phyloP scores from a whole-genome alignment of 2,113 vertebrate species.

The Plotosus lineatus region DNA sequence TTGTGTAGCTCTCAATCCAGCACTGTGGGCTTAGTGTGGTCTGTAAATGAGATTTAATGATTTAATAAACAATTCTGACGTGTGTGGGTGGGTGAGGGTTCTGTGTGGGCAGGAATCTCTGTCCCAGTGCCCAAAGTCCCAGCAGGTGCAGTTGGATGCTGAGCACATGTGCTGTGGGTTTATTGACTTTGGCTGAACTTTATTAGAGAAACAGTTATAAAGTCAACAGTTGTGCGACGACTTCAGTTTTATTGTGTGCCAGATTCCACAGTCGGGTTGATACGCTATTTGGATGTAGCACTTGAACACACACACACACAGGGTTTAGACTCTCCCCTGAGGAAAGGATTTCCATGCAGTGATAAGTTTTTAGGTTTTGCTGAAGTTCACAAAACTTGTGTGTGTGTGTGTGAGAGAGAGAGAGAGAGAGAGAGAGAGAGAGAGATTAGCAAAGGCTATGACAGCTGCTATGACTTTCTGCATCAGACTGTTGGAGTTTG shows the following conservation, averaged over 20 bases:
- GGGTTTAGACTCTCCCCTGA: neutral
- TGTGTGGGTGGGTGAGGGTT: neutral
- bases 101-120: neutral
- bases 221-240: neutral
- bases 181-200: neutral
- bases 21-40: neutral
- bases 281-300: neutral
- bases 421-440: neutral
- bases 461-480: constrained; percentile 72
- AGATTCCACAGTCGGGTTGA: neutral
- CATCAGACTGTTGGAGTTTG: constrained; percentile 13
- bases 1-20: neutral
- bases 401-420: constrained; percentile 11
- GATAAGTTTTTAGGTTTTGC: constrained; percentile 16
- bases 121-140: constrained; percentile 6
- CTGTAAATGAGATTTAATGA: neutral
- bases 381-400: constrained; percentile 32
- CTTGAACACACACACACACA: neutral
- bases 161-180: neutral
- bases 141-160: neutral
- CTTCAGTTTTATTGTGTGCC: neutral
- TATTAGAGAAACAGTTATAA: constrained; percentile 5
- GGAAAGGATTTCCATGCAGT: constrained; percentile 14
- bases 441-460: constrained; percentile 68
- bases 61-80: neutral